phyloP scores from a whole-genome alignment of 2,113 vertebrate genomes.

The Upupa epops region DNA sequence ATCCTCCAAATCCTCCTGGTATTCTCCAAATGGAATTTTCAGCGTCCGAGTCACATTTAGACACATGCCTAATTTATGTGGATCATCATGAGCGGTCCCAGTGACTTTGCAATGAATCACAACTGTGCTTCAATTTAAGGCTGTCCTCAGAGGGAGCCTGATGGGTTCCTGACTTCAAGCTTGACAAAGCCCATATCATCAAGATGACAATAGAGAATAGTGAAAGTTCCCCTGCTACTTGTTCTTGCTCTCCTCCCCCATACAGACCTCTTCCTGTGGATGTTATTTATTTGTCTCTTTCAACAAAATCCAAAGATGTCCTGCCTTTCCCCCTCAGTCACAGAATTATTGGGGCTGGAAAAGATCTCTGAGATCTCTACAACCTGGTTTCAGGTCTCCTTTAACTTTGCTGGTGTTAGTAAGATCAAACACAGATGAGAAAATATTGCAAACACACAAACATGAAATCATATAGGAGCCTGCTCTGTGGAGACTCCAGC shows the following conservation, averaged over 20 bases:
- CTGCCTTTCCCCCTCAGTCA: accelerated
- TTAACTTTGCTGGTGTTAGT: neutral
- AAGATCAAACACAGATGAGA: neutral
- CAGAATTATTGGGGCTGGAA: too few species aligned
- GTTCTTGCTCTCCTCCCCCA: neutral
- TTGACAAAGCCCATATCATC: neutral
- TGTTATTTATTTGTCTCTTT: neutral
- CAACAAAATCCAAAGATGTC: neutral
- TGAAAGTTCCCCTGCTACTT: neutral
- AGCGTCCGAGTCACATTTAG: neutral
- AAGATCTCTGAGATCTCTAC: too few species aligned
- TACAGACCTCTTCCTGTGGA: neutral
- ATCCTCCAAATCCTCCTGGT: neutral
- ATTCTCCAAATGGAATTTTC: constrained; percentile 29
- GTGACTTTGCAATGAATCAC: neutral
- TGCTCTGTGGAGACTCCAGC: neutral
- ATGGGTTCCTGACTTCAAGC: neutral
- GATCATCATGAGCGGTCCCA: neutral
- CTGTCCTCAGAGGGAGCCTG: neutral
- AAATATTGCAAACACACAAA: neutral
- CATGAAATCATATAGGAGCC: neutral
- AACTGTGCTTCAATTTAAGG: neutral
- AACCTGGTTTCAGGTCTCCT: neutral
- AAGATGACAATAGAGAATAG: neutral
- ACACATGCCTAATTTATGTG: neutral